Evolutionary conservation across 2,888 invertebrate genomes (phyloP).

Genomic region (Falcaria lacertinaria): DNA sequence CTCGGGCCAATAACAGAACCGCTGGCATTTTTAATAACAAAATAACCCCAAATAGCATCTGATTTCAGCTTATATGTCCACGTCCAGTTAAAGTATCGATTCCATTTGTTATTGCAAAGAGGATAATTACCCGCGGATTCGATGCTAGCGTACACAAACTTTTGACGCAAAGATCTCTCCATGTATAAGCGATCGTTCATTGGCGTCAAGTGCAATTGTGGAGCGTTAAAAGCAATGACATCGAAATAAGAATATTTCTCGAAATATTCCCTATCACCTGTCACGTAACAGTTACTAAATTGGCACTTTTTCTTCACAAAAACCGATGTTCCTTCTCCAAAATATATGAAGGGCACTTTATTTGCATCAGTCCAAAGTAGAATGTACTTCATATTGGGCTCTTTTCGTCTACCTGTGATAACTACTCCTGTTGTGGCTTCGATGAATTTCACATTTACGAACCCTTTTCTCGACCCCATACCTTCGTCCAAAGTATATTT

Average conservation of each 20-base stretch:
- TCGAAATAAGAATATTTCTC: constrained; percentile 43
- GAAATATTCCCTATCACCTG: constrained; percentile 35
- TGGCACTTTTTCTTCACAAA: constrained; percentile 45
- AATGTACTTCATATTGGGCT: constrained; percentile 37
- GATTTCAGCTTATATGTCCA: constrained; percentile 62
- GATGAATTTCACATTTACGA: background rate
- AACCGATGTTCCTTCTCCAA: constrained; percentile 39
- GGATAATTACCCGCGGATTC: constrained; percentile 52
- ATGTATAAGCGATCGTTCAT: constrained; percentile 22
- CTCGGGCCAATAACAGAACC: constrained; percentile 44
- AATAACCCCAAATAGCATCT: constrained; percentile 52
- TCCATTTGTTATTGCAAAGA: constrained; percentile 33
- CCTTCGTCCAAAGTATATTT: background rate
- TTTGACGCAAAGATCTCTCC: constrained; percentile 35
- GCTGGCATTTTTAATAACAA: constrained; percentile 36
- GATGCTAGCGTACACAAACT: constrained; percentile 53
- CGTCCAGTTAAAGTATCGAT: constrained; percentile 61
- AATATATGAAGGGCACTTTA: constrained; percentile 41
- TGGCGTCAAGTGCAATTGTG: constrained; percentile 9
- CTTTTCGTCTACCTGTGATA: background rate
- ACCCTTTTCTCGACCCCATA: background rate
- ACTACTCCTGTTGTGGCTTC: background rate
- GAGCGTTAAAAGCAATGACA: constrained; percentile 50
- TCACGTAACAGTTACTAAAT: constrained; percentile 54
- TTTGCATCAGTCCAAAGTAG: constrained; percentile 50